Base-by-base conservation (phyloP, 2,888 invertebrate genomes). In the Gasteruption jaculator region DNA sequence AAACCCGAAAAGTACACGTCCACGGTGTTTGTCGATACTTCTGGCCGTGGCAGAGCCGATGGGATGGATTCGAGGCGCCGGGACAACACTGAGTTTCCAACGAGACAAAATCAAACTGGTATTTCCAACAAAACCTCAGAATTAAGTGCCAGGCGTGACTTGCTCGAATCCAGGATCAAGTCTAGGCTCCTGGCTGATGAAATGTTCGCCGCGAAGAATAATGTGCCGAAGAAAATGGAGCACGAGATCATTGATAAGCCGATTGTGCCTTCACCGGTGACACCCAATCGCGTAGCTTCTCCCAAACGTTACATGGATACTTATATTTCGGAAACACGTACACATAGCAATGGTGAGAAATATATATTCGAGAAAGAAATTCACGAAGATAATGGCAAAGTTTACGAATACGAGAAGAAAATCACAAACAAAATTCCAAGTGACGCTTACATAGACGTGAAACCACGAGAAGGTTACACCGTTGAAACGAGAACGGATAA, bases 141-240 rank as follows among this genome's bases (percentile, higher is more conserved):
- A 58, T 63, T 88, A 42, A 85, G 86, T 58, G 82, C 85, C 20
- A 74, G 88, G 36, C 75, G 88, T 11, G 83, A 86, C 46, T 76
- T 85, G 25, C 72, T 89, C 11, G 87, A 89, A 65, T 87, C 87
- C 1, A 76, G 87, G 45, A 78, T 88, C 33, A 80, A 84, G 43
- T 82, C 82, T 20, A 75, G 85, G 32, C 73, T 72, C 52, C 69
- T 67, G 18, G 73, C 67, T 20, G 76, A 75, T 42, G 68, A 68
- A 30, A 58, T 62, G 41, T 67, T 66, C 44, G 60, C 62, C 7
- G 57, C 60, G 14, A 62, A 61, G 22, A 44, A 34, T 41, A 63
- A 46, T 25, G 52, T 60, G 0, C 49, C 60, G 30, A 66, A 61
- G 40, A 66, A 65, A 33, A 58, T 55, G 38, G 65, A 66, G 44